Percentiles rank a stretch among this genome's conserved stretches.
Evolutionary conservation across 2,797 vertebrate genomes (phyloP).

Genomic region (Microctenopoma steveboyesi): DNA sequence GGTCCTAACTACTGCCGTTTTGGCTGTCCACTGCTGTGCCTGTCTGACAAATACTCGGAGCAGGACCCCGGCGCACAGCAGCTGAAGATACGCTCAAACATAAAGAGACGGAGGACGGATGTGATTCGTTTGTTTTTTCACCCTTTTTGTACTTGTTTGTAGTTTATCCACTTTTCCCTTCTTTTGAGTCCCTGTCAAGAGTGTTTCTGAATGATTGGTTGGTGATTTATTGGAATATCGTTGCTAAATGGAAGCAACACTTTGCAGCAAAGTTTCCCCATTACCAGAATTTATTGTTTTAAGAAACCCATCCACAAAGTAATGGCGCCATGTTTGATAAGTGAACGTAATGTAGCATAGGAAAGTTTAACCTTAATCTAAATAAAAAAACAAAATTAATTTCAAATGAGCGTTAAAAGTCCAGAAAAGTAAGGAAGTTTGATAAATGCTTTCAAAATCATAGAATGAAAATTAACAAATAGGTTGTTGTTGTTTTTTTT

Average conservation of each 20-base stretch:
- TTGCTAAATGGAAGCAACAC: constrained; percentile 53
- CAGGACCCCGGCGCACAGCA: constrained; percentile 44
- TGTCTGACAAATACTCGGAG: constrained; percentile 51
- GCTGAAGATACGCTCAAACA: constrained; percentile 46
- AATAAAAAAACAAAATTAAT: too few relatives aligned
- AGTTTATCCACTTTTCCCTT: background rate
- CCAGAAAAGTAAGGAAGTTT: background rate
- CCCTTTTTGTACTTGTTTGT: constrained; percentile 18
- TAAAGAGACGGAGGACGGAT: constrained; percentile 36
- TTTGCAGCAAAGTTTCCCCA: constrained; percentile 60
- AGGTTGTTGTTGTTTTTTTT: background rate
- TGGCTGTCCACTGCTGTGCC: constrained; percentile 66
- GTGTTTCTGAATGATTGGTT: constrained; percentile 24
- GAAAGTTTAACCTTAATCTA: too few relatives aligned
- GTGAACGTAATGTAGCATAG: too few relatives aligned
- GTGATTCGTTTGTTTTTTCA: background rate
- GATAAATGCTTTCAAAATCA: constrained; percentile 1
- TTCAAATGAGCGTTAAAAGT: too few relatives aligned
- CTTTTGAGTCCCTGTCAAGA: background rate
- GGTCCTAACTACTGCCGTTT: constrained; percentile 72
- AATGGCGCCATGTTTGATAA: too few relatives aligned
- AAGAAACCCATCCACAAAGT: background rate
- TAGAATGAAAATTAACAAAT: constrained; percentile 4
- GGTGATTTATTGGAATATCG: constrained; percentile 38
- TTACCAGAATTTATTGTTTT: constrained; percentile 48